Evolutionary conservation across 1,140 invertebrate genomes (phyloP), one percentile per base, ranked within the genome.

Genomic region (Vanessa atalanta): DNA sequence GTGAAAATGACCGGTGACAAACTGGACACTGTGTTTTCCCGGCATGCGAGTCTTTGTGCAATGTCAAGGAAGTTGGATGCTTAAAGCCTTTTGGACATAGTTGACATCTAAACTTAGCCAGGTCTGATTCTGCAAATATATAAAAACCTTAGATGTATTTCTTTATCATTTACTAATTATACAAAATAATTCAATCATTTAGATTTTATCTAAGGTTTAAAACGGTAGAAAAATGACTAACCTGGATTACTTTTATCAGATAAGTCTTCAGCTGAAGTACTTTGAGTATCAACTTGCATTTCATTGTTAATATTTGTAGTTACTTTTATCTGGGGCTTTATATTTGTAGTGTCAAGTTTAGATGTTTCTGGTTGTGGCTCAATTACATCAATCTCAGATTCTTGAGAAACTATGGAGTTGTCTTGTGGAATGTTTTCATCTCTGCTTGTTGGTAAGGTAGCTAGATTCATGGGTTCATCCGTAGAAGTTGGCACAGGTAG

Each of bases 21-120:
- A 95, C 94, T 31, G 94, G 94, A 73, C 94, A 95, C 80, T 94
- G 94, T 11, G 95, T 96, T 88, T 96, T 95, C 48, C 96, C 96
- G 65, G 95, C 95, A 85, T 97, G 96, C 73, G 95, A 95, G 84
- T 96, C 94, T 85, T 96, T 96, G 84, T 97, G 96, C 9, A 96
- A 94, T 69, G 95, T 95, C 60, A 97, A 92, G 53, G 96, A 96
- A 80, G 95, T 96, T 68, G 95, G 95, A 79, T 96, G 95, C 77
- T 96, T 96, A 87, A 97, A 96, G 63, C 95, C 94, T 93, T 96
- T 96, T 80, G 94, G 95, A 90, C 96, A 96, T 81, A 95, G 90
- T 79, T 94, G 94, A 92, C 95, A 95, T 72, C 93, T 92, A 89
- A 94, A 94, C 83, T 94, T 94, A 31, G 93, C 93, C 81, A 94